Evolutionary conservation across 2,888 invertebrate genomes (phyloP).

Genomic region (Lacanobia wlatinum): DNA sequence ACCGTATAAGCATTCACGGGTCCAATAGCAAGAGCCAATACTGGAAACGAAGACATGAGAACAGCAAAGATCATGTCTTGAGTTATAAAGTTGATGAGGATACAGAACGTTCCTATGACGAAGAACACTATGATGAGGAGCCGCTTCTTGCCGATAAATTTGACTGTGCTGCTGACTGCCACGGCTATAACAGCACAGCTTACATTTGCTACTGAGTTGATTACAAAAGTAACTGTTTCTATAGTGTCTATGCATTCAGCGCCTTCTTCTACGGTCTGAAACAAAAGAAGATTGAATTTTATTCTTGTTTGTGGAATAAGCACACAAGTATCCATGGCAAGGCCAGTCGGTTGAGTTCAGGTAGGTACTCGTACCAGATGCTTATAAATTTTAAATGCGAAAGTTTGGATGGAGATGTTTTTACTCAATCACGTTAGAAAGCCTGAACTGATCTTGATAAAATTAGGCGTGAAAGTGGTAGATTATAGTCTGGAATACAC

Average conservation of each 20-base stretch:
- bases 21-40: constrained; percentile 82
- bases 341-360: not conserved
- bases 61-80: constrained; percentile 82
- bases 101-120: constrained; percentile 77
- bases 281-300: constrained; percentile 42
- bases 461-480: too few species aligned
- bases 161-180: constrained; percentile 78
- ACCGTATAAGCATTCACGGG: constrained; percentile 86
- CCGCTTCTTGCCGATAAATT: constrained; percentile 83
- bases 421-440: too few species aligned
- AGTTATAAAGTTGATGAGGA: constrained; percentile 83
- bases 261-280: constrained; percentile 73
- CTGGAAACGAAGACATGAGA: constrained; percentile 79
- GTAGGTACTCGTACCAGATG: too few species aligned
- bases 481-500: too few species aligned
- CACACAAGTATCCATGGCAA: not conserved
- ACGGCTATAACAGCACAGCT: constrained; percentile 79
- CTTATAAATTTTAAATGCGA: not conserved
- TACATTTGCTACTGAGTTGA: constrained; percentile 79
- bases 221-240: constrained; percentile 79
- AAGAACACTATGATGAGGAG: constrained; percentile 77
- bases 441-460: too few species aligned
- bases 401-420: too few species aligned
- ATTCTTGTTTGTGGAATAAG: not conserved
- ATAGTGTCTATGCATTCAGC: constrained; percentile 81